These are phyloP conservation scores for Phymastichus coffea DNA, from an alignment of 1,140 invertebrate species.

Conservation along the genomic window DNA sequence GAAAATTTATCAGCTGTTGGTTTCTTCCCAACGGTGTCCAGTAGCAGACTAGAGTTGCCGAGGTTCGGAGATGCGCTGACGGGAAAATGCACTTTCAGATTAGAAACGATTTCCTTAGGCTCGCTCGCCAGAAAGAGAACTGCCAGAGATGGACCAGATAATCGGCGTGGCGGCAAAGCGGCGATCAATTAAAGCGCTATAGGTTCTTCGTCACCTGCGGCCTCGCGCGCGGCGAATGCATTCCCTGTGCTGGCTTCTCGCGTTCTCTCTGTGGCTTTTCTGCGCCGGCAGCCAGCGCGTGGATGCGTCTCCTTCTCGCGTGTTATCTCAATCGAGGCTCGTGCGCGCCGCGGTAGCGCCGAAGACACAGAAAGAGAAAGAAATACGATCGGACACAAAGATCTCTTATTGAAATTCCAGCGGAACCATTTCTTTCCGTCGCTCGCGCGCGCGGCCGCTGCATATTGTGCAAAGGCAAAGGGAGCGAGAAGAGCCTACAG, in stretches of 20 bases:
- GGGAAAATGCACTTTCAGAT: constrained; percentile 1
- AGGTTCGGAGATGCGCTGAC: neutral
- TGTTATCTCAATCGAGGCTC: constrained; percentile 39
- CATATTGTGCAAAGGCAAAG: constrained; percentile 1
- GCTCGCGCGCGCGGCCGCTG: constrained; percentile 26
- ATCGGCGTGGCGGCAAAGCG: constrained; percentile 35
- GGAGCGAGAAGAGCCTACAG: neutral
- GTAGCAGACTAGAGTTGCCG: too few species aligned
- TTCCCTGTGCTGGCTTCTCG: constrained; percentile 32
- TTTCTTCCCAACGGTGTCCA: too few species aligned
- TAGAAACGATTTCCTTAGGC: neutral
- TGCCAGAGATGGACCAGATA: constrained; percentile 37
- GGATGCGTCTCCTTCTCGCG: neutral
- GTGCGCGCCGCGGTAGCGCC: neutral
- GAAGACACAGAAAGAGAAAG: constrained; percentile 31
- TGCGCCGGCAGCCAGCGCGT: neutral
- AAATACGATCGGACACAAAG: constrained; percentile 40
- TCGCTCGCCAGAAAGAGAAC: too few species aligned
- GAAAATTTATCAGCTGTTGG: constrained; percentile 14
- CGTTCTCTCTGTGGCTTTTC: neutral
- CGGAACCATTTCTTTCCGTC: constrained; percentile 36
- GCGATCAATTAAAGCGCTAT: constrained; percentile 39
- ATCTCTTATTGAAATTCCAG: constrained; percentile 43
- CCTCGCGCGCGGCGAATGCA: constrained; percentile 33
- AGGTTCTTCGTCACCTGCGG: constrained; percentile 36